Evolutionary conservation across 2,113 vertebrate species (phyloP).

Genomic region (Herpetotheres cachinnans): DNA sequence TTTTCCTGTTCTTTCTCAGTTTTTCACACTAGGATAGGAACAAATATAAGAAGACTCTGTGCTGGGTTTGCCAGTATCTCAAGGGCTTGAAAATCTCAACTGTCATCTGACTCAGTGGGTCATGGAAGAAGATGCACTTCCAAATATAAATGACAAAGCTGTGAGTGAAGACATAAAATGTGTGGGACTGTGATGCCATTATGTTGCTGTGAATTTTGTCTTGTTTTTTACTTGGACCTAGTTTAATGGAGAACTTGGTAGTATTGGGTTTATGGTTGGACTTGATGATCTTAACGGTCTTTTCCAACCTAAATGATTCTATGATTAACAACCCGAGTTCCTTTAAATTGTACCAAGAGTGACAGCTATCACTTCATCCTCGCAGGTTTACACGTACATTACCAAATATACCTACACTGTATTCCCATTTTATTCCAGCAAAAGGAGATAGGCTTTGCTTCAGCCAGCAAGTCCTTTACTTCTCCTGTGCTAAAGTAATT

Average conservation of each 20-base stretch:
- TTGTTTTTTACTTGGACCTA: too few relatives aligned
- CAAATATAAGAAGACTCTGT: background rate
- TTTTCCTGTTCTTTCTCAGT: background rate
- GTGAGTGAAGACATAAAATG: background rate
- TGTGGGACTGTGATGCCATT: background rate
- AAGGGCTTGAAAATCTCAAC: background rate
- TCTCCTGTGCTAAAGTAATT: slow-evolving; percentile 13
- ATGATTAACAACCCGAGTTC: background rate
- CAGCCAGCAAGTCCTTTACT: background rate
- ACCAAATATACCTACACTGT: background rate
- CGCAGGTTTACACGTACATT: background rate
- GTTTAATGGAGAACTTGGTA: too few relatives aligned
- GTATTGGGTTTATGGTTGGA: too few relatives aligned
- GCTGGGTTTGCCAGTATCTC: background rate
- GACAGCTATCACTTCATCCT: background rate
- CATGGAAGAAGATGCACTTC: background rate
- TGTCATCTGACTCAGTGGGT: background rate
- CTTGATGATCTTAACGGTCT: too few relatives aligned
- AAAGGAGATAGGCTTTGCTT: background rate
- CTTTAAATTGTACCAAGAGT: background rate
- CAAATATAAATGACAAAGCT: background rate
- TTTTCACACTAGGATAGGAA: background rate
- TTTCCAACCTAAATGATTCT: too few relatives aligned
- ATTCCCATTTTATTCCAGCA: background rate
- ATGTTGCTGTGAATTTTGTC: background rate